Percentiles rank a stretch among this genome's conserved stretches.
Conservation (phyloP, 2,888 invertebrate species). For the Lepidonotus clava region DNA sequence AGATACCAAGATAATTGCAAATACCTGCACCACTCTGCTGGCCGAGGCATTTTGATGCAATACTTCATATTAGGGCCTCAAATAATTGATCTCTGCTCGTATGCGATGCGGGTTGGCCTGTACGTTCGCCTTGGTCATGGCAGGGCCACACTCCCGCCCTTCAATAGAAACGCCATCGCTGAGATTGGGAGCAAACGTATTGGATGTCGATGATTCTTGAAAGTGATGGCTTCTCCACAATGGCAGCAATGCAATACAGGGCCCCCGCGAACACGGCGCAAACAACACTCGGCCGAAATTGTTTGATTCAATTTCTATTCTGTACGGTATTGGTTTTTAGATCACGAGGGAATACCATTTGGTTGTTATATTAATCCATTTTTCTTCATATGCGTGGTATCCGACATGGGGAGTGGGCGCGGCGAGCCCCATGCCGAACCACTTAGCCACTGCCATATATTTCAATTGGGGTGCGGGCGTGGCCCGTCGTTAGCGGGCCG, state of each 20-base stretch:
- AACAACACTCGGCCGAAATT: slow-evolving; percentile 24
- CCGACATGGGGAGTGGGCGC: neutral
- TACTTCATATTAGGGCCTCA: slow-evolving; percentile 40
- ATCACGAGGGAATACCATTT: slow-evolving; percentile 15
- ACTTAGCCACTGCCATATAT: slow-evolving; percentile 43
- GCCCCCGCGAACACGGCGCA: slow-evolving; percentile 30
- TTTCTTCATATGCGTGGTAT: slow-evolving; percentile 16
- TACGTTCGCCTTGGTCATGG: too few species aligned
- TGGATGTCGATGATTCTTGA: slow-evolving; percentile 52
- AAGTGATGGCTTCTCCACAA: slow-evolving; percentile 45
- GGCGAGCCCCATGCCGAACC: neutral
- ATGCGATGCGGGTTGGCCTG: neutral
- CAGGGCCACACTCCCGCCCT: neutral
- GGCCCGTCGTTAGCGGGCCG: slow-evolving; percentile 18
- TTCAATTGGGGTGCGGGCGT: slow-evolving; percentile 3
- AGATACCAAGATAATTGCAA: slow-evolving; percentile 52
- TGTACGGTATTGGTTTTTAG: slow-evolving; percentile 17
- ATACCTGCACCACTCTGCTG: neutral
- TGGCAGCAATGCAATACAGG: slow-evolving; percentile 42
- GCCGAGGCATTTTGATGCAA: slow-evolving; percentile 33
- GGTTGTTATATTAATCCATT: slow-evolving; percentile 33
- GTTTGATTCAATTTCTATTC: slow-evolving; percentile 47
- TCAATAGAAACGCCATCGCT: neutral
- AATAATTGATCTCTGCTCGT: slow-evolving; percentile 49
- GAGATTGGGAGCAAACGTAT: slow-evolving; percentile 49